Percentiles rank a stretch among this genome's conserved stretches.
These are phyloP conservation scores for Selenia dentaria DNA, from an alignment of 2,888 invertebrate species.

Conservation along the genomic window DNA sequence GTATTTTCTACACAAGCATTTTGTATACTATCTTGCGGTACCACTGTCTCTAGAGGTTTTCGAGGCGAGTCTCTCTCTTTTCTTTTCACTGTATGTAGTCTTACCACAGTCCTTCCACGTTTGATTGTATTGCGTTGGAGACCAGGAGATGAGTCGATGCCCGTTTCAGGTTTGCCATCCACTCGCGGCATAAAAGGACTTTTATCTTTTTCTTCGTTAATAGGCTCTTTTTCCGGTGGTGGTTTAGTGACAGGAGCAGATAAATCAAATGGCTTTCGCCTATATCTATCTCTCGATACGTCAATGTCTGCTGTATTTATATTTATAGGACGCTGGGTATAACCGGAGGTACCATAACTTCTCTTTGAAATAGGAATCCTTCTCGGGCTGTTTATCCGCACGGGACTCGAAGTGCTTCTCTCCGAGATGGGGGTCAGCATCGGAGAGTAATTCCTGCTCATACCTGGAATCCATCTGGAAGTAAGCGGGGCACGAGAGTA, in stretches of 20 bases:
- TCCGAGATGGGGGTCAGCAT: conserved; percentile 89
- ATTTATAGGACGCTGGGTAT: conserved; percentile 86
- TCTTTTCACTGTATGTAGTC: conserved; percentile 87
- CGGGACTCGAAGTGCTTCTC: conserved; percentile 62
- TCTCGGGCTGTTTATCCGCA: conserved; percentile 72
- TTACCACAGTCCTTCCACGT: conserved; percentile 89
- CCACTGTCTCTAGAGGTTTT: conserved; percentile 48
- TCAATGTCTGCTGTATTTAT: conserved; percentile 95
- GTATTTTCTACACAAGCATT: conserved; percentile 21
- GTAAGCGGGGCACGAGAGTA: conserved; percentile 81
- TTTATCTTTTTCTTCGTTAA: conserved; percentile 60
- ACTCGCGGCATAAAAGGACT: conserved; percentile 74
- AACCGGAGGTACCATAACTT: conserved; percentile 67
- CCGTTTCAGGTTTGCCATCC: conserved; percentile 72
- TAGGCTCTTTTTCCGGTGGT: conserved; percentile 43
- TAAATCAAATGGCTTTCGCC: conserved; percentile 52
- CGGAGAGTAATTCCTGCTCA: conserved; percentile 86
- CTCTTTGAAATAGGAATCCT: conserved; percentile 79
- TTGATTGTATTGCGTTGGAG: conserved; percentile 85
- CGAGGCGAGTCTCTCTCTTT: conserved; percentile 78
- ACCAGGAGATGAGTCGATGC: conserved; percentile 72
- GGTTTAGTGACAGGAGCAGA: conserved; percentile 39
- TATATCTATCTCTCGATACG: conserved; percentile 88
- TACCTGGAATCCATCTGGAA: conserved; percentile 66
- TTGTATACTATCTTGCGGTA: conserved; percentile 33